These are phyloP conservation scores for Acanthiza pusilla DNA, from an alignment of 2,797 vertebrate species.

Conservation along the genomic window DNA sequence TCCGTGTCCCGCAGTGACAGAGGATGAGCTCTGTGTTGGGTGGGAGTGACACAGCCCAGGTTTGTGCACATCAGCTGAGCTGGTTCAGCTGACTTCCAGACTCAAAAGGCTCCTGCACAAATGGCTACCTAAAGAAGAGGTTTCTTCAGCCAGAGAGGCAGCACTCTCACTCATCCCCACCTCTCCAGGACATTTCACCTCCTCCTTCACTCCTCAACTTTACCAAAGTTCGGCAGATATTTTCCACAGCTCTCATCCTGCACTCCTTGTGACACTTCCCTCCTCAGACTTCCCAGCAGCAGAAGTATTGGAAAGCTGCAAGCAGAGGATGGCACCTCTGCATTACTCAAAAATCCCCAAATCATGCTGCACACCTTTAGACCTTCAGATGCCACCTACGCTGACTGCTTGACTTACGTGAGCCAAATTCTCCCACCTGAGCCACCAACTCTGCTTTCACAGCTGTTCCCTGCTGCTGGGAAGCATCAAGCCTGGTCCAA, in stretches of 20 bases:
- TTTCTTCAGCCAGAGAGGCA: background rate
- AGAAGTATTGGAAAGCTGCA: background rate
- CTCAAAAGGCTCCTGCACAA: background rate
- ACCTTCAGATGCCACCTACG: background rate
- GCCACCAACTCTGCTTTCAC: background rate
- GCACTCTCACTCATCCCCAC: background rate
- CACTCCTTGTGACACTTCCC: background rate
- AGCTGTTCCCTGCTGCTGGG: background rate
- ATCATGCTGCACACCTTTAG: background rate
- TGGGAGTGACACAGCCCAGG: rapidly evolving
- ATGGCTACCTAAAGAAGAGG: background rate
- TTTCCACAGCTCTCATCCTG: background rate
- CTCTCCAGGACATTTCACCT: background rate
- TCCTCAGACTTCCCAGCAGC: background rate
- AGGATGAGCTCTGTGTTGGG: background rate
- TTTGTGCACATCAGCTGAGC: background rate
- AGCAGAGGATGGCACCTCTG: background rate
- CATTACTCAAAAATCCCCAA: background rate
- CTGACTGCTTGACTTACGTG: background rate
- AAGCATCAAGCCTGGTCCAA: background rate
- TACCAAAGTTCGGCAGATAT: background rate
- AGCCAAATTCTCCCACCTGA: background rate
- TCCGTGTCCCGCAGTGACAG: rapidly evolving
- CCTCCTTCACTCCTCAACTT: background rate
- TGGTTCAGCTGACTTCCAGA: background rate